Evolutionary conservation across 1,140 invertebrate genomes (phyloP).

Genomic region (Asobara japonica): DNA sequence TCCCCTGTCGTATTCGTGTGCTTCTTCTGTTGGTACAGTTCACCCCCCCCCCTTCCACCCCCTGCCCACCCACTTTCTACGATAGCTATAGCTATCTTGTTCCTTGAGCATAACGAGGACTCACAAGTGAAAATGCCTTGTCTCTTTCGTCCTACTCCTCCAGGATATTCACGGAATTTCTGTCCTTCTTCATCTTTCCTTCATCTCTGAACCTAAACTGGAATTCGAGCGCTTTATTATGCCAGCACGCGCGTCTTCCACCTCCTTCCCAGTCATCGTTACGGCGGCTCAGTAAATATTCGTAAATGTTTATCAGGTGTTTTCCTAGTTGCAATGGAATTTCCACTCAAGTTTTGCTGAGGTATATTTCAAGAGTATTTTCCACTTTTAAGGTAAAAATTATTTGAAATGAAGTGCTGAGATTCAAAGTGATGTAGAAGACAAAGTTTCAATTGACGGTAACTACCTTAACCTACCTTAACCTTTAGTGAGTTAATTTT

Average conservation of each 20-base stretch:
- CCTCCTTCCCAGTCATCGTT: not conserved
- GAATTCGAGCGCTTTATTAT: constrained; percentile 19
- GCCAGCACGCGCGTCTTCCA: not conserved
- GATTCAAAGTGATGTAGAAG: too few species aligned
- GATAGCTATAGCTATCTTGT: too few species aligned
- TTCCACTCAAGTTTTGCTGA: not conserved
- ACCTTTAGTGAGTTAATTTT: too few species aligned
- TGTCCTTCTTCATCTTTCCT: constrained; percentile 4
- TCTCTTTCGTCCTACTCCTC: not conserved
- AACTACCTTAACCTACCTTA: too few species aligned
- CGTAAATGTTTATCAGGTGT: constrained; percentile 10
- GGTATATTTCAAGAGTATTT: not conserved
- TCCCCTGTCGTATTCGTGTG: constrained; percentile 10
- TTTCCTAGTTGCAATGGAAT: not conserved
- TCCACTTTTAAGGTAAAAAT: not conserved
- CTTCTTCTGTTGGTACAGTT: constrained; percentile 5
- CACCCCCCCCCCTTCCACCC: not conserved
- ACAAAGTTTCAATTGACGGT: too few species aligned
- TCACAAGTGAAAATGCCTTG: constrained; percentile 5
- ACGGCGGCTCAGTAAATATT: constrained; percentile 7
- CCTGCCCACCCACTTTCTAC: too few species aligned
- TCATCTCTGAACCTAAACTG: not conserved
- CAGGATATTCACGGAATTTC: constrained; percentile 12
- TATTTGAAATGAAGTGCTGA: too few species aligned
- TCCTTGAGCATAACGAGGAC: constrained; percentile 4